phyloP scores from a whole-genome alignment of 2,888 invertebrate species.

The Suillia variegata region DNA sequence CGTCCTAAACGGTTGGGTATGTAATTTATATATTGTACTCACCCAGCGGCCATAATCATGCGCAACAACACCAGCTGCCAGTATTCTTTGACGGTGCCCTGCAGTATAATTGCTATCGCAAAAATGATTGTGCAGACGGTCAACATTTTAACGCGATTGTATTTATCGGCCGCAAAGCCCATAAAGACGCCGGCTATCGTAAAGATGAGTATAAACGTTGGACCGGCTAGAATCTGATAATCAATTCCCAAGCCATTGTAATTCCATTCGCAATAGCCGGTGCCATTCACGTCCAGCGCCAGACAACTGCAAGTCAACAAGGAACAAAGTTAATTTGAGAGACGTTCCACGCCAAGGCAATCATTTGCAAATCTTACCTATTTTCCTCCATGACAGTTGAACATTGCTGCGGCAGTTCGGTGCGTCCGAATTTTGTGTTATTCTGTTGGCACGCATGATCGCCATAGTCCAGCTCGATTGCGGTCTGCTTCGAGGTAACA shows the following conservation, averaged over 20 bases:
- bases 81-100: conserved; percentile 82
- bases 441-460: conserved; percentile 85
- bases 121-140: conserved; percentile 80
- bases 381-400: conserved; percentile 65
- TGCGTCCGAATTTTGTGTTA: conserved; percentile 64
- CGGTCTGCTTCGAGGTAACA: conserved; percentile 85
- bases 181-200: conserved; percentile 85
- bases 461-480: conserved; percentile 83
- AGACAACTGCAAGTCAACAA: conserved; percentile 65
- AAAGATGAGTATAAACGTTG: conserved; percentile 90
- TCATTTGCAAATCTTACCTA: conserved; percentile 52
- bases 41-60: conserved; percentile 86
- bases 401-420: conserved; percentile 65
- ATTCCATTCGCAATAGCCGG: conserved; percentile 86
- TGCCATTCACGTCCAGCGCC: conserved; percentile 71
- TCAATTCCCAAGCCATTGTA: conserved; percentile 91
- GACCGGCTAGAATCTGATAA: conserved; percentile 91
- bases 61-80: conserved; percentile 88
- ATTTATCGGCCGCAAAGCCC: conserved; percentile 81
- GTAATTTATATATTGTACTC: conserved; percentile 39
- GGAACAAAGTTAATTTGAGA: background rate
- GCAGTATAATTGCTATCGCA: conserved; percentile 82
- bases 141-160: conserved; percentile 75
- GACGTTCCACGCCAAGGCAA: background rate
- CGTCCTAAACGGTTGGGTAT: background rate